Conservation (phyloP, 2,888 invertebrate genomes). For the Neoitamus cyanurus region DNA sequence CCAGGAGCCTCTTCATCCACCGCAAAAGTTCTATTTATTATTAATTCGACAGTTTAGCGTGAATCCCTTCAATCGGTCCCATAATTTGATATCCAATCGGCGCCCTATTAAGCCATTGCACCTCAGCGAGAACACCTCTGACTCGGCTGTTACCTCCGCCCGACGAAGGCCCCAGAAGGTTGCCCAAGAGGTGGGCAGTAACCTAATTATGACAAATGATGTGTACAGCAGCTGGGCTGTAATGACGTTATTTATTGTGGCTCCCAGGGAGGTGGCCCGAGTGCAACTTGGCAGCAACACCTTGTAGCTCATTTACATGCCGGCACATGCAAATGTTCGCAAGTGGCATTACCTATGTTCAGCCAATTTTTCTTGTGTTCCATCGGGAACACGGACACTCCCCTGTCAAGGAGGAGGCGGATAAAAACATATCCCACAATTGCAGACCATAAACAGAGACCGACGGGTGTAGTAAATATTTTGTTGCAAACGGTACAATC, state of each 20-base stretch:
- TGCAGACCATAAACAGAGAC: background rate
- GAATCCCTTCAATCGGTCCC: background rate
- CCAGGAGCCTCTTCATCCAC: background rate
- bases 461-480: background rate
- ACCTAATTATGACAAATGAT: background rate
- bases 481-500: background rate
- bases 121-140: background rate
- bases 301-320: background rate
- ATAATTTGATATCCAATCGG: background rate
- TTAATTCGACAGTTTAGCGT: constrained; percentile 12
- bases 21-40: constrained; percentile 25
- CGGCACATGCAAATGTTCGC: background rate
- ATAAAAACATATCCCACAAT: background rate
- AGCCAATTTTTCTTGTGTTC: background rate
- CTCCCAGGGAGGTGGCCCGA: background rate
- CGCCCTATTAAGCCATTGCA: background rate
- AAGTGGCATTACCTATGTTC: background rate
- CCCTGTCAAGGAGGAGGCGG: background rate
- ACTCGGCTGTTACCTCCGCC: background rate
- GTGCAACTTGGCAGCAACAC: background rate
- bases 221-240: background rate
- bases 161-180: background rate
- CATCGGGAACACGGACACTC: background rate
- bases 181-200: background rate
- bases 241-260: background rate